Evolutionary conservation across 2,113 vertebrate species (phyloP), one percentile per base, ranked within the genome.

Genomic region (Boulengeromyrus knoepffleri): DNA sequence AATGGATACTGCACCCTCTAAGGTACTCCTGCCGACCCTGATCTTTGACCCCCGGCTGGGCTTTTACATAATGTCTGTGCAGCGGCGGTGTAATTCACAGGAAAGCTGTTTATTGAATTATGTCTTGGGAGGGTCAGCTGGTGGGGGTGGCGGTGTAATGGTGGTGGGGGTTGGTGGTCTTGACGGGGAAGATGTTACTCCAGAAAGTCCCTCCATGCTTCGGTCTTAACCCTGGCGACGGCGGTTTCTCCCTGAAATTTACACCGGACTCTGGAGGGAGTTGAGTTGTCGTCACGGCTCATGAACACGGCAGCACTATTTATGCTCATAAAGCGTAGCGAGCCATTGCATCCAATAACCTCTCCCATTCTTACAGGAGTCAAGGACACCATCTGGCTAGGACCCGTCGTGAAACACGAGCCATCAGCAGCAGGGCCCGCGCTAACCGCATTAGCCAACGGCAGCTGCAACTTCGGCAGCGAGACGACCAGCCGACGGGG

Each of bases 351-450:
- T 52, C 90, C 70, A 27, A 52, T 91, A 92, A 93, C 91, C 90
- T 92, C 31, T 92, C 92, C 90, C 90, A 56, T 93, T 93, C 87
- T 89, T 87, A 77, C 89, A 90, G 89, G 88, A 93, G 94, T 93
- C 93, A 95, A 95, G 92, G 93, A 93, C 95, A 94, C 92, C 93
- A 94, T 93, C 93, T 94, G 93, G 90, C 90, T 89, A 13, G 85
- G 42, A 13, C 89, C 91, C 90, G 21, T 39, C 92, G 92, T 92
- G 93, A 94, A 92, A 94, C 91, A 93, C 91, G 87, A 91, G 91
- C 92, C 91, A 92, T 92, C 90, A 93, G 89, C 90, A 13, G 89
- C 90, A 6, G 80, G 52, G 91, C 83, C 46, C 27, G 80, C 80
- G 27, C 92, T 90, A 93, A 93, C 91, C 36, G 92, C 91, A 92